Percentiles rank a stretch among this genome's conserved stretches.
phyloP scores from a whole-genome alignment of 2,888 invertebrate genomes.

The Pantelozetes paolii region DNA sequence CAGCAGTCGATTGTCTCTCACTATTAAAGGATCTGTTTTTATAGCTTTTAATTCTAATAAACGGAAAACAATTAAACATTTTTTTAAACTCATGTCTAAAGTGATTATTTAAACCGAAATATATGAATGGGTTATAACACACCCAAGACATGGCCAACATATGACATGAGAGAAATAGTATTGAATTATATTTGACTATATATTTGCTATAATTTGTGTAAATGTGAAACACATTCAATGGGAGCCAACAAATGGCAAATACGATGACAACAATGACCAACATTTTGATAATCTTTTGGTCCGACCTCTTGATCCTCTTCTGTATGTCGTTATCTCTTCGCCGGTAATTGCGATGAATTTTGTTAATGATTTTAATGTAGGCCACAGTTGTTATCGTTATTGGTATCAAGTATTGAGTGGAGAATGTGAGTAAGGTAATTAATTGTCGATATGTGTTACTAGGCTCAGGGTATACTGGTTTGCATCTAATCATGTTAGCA shows the following conservation, averaged over 20 bases:
- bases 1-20: neutral
- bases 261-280: slow-evolving; percentile 54
- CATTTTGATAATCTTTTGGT: slow-evolving; percentile 55
- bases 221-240: slow-evolving; percentile 55
- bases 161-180: slow-evolving; percentile 54
- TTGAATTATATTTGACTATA: slow-evolving; percentile 48
- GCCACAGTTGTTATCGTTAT: slow-evolving; percentile 53
- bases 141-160: slow-evolving; percentile 56
- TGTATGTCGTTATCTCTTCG: slow-evolving; percentile 16
- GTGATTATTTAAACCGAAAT: slow-evolving; percentile 56
- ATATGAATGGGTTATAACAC: slow-evolving; percentile 56
- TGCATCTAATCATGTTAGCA: slow-evolving; percentile 34
- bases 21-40: too few species aligned
- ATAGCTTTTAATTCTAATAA: neutral
- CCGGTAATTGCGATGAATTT: slow-evolving; percentile 49
- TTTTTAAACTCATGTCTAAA: slow-evolving; percentile 48
- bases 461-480: slow-evolving; percentile 42
- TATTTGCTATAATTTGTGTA: slow-evolving; percentile 52
- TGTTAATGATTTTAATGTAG: slow-evolving; percentile 52
- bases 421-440: slow-evolving; percentile 49
- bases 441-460: neutral
- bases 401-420: slow-evolving; percentile 54
- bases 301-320: slow-evolving; percentile 47
- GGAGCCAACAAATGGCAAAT: slow-evolving; percentile 56
- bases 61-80: neutral